A percentile compares a stretch with the other conserved stretches of the same genome.
These are phyloP conservation scores for Muricea muricata DNA, from an alignment of 92 coral and sea anemone genomes.

Conservation along the genomic window DNA sequence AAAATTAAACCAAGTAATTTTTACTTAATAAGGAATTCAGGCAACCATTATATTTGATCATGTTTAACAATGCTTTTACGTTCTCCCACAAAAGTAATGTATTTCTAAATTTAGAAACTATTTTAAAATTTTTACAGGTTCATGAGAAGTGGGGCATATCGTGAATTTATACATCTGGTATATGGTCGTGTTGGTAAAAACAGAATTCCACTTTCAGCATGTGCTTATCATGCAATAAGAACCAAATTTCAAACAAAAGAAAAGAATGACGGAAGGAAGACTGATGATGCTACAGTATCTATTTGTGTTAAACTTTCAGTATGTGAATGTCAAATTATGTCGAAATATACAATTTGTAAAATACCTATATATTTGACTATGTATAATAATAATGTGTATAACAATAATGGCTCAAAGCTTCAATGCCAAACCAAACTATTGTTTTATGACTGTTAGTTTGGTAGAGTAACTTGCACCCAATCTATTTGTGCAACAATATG, in stretches of 20 bases:
- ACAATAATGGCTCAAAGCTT: no score
- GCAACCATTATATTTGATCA: neutral
- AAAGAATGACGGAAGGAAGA: neutral
- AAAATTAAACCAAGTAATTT: neutral
- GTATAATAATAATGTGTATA: no score
- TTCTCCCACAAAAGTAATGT: neutral
- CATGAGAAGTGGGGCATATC: slow-evolving; percentile 17
- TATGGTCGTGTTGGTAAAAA: slow-evolving; percentile 1
- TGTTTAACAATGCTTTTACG: neutral
- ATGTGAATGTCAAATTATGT: no score
- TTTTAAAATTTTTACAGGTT: neutral
- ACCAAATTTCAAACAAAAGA: neutral
- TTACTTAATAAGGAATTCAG: neutral
- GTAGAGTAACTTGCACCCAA: no score
- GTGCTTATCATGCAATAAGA: slow-evolving; percentile 22
- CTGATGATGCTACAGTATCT: no score
- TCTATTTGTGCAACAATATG: no score
- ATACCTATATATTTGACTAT: no score
- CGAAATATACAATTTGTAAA: no score
- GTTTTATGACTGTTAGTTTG: no score
- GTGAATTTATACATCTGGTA: slow-evolving; percentile 10
- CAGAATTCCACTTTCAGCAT: slow-evolving; percentile 3
- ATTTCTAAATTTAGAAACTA: neutral
- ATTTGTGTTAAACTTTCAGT: no score
- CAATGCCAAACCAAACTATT: no score